Conservation (phyloP, 2,888 invertebrate species). For the Tipula unca region DNA sequence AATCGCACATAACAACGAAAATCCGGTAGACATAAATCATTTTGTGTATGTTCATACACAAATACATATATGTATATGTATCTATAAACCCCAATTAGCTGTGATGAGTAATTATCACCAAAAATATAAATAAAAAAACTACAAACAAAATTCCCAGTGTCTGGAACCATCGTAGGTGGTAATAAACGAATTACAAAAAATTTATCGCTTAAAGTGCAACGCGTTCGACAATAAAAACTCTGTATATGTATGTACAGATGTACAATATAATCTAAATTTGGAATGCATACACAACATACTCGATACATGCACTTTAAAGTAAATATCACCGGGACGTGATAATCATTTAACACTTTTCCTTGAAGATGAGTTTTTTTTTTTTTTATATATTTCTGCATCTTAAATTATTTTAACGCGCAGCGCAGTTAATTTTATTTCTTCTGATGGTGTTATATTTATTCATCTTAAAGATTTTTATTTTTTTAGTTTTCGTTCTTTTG, state of each 20-base stretch:
- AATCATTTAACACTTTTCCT: not conserved
- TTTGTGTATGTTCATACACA: not conserved
- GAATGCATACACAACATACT: not conserved
- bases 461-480: not conserved
- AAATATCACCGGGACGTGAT: not conserved
- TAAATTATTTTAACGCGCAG: not conserved
- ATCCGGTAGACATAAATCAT: not conserved
- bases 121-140: not conserved
- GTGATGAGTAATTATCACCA: not conserved
- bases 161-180: constrained; percentile 8
- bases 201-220: not conserved
- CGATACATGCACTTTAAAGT: not conserved
- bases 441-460: not conserved
- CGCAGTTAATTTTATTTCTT: not conserved
- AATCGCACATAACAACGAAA: not conserved
- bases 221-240: not conserved
- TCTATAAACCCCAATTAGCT: not conserved
- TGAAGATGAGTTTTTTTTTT: not conserved
- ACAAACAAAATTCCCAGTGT: not conserved
- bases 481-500: not conserved
- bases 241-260: too few relatives aligned
- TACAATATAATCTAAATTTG: constrained; percentile 2
- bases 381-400: not conserved
- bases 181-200: not conserved
- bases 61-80: too few relatives aligned